Evolutionary conservation across 2,113 vertebrate species (phyloP).

Genomic region (Chamaetylas fuelleborni): DNA sequence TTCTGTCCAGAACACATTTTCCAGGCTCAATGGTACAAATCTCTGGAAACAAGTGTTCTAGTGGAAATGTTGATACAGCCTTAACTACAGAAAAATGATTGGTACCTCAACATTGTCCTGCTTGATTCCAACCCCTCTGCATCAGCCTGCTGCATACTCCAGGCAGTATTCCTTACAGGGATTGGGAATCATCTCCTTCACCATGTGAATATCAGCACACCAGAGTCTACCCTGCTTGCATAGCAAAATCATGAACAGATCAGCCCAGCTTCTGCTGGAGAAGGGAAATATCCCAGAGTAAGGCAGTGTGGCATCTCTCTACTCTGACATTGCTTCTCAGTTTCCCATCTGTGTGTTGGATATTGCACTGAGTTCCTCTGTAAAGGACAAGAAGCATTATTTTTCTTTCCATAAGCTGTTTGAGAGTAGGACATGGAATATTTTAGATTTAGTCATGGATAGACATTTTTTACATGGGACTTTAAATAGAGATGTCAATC

Average conservation of each 20-base stretch:
- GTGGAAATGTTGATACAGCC: not conserved
- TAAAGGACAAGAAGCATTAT: not conserved
- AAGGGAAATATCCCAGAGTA: not conserved
- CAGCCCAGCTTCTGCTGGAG: not conserved
- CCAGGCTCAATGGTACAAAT: not conserved
- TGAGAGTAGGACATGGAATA: not conserved
- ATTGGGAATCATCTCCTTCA: not conserved
- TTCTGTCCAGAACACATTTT: not conserved
- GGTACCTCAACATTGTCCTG: not conserved
- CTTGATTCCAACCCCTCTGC: not conserved
- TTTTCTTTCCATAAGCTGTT: not conserved
- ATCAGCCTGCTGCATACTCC: not conserved
- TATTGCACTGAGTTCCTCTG: not conserved
- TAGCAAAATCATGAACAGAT: not conserved
- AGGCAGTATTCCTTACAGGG: not conserved
- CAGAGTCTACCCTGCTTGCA: not conserved
- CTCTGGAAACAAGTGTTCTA: not conserved
- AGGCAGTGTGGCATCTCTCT: not conserved
- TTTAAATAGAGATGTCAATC: not conserved
- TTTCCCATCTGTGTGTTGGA: not conserved
- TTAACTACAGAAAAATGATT: not conserved
- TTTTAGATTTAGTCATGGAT: not conserved
- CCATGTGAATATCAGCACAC: not conserved
- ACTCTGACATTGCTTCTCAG: not conserved
- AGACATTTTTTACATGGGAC: not conserved